Evolutionary conservation across 2,888 invertebrate species (phyloP).

Genomic region (Habroteleia sp.): DNA sequence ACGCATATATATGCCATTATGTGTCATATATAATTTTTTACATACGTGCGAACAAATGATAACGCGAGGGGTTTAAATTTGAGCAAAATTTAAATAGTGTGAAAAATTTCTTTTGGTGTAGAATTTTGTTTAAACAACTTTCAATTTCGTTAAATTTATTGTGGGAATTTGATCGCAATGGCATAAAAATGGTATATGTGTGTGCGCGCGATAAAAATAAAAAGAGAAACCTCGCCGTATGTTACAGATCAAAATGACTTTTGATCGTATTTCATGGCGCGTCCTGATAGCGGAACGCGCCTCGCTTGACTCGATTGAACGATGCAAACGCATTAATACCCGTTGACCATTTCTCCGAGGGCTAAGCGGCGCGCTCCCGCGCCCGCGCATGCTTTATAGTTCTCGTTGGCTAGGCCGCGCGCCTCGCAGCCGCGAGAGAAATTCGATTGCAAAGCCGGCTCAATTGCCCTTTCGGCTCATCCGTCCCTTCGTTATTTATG

Average conservation of each 20-base stretch:
- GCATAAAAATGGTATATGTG: no score
- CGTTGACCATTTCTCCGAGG: slow-evolving; percentile 68
- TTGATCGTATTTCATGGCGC: slow-evolving; percentile 8
- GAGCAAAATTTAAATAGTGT: no score
- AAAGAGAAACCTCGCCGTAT: slow-evolving; percentile 4
- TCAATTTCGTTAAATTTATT: no score
- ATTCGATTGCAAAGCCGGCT: slow-evolving; percentile 74
- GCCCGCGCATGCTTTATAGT: slow-evolving; percentile 56
- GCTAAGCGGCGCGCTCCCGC: slow-evolving; percentile 33
- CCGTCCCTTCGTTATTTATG: slow-evolving; percentile 80
- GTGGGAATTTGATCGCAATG: slow-evolving; percentile 1
- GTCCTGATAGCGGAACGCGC: slow-evolving; percentile 1
- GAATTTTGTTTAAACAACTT: no score
- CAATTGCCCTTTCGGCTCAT: slow-evolving; percentile 69
- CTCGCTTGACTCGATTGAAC: slow-evolving; percentile 36
- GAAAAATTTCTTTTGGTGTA: no score
- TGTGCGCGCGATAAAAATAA: no score
- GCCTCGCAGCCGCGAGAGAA: slow-evolving; percentile 52
- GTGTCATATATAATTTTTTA: no score
- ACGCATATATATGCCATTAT: no score
- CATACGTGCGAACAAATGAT: no score
- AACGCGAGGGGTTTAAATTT: no score
- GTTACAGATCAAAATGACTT: slow-evolving; percentile 15
- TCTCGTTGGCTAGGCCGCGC: slow-evolving; percentile 33
- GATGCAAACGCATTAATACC: slow-evolving; percentile 75